These are phyloP conservation scores for Thymelicus acteon DNA, from an alignment of 2,888 invertebrate species.

Conservation along the genomic window DNA sequence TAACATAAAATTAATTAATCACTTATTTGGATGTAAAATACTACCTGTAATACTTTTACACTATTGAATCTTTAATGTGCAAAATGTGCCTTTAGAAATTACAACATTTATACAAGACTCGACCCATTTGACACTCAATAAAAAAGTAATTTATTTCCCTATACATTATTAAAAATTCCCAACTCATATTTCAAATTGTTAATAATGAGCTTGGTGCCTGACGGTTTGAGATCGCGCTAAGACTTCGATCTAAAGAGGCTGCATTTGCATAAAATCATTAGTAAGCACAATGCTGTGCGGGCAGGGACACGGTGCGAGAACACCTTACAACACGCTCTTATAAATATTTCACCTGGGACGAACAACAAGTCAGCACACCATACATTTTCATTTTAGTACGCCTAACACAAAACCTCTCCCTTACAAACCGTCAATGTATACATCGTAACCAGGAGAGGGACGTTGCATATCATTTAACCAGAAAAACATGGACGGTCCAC, in stretches of 20 bases:
- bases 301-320: conserved; percentile 80
- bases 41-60: no score
- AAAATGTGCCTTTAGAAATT: conserved; percentile 33
- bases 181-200: conserved; percentile 83
- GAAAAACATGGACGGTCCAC: conserved; percentile 67
- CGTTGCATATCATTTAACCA: conserved; percentile 49
- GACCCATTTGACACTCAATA: conserved; percentile 58
- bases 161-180: conserved; percentile 72
- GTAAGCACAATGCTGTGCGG: conserved; percentile 83
- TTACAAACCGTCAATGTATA: conserved; percentile 35
- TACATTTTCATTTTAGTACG: conserved; percentile 51
- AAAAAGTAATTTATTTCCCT: conserved; percentile 70
- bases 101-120: conserved; percentile 44
- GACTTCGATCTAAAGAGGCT: conserved; percentile 84
- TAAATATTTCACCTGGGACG: conserved; percentile 58
- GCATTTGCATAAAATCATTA: conserved; percentile 86
- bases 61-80: neutral
- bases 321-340: conserved; percentile 73
- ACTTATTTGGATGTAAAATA: no score
- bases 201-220: conserved; percentile 84
- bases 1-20: no score
- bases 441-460: conserved; percentile 8
- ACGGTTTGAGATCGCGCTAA: conserved; percentile 84
- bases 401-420: neutral
- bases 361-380: conserved; percentile 34